These are phyloP conservation scores for Thrips palmi DNA, from an alignment of 1,140 invertebrate genomes.

Conservation along the genomic window DNA sequence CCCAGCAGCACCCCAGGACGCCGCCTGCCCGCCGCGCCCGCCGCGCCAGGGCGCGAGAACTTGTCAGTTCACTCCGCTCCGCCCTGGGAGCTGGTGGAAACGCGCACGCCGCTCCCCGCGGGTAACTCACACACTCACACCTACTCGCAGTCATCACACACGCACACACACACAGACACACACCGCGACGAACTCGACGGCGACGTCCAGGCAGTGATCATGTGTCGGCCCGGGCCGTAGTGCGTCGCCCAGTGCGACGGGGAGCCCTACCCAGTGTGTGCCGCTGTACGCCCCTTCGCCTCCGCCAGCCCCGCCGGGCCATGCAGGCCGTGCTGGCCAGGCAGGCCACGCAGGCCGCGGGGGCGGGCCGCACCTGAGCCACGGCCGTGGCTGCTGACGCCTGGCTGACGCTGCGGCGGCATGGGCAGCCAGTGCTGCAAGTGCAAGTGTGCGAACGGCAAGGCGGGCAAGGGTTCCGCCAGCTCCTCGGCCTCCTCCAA, in stretches of 20 bases:
- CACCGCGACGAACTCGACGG: too few relatives aligned
- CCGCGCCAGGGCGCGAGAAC: too few relatives aligned
- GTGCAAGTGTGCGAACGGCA: slow-evolving; percentile 26
- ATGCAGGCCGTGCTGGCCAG: neutral
- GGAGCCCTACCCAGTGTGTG: slow-evolving; percentile 7
- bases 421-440: slow-evolving; percentile 35
- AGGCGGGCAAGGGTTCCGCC: slow-evolving; percentile 18
- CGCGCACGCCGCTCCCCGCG: too few relatives aligned
- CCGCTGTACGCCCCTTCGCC: slow-evolving; percentile 8
- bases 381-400: slow-evolving; percentile 18
- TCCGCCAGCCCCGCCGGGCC: slow-evolving; percentile 3
- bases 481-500: slow-evolving; percentile 11
- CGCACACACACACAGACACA: too few relatives aligned
- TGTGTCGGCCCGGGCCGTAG: too few relatives aligned
- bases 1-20: too few relatives aligned
- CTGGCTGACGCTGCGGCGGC: neutral
- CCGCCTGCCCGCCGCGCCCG: too few relatives aligned
- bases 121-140: too few relatives aligned
- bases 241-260: slow-evolving; percentile 15
- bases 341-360: slow-evolving; percentile 21
- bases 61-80: too few relatives aligned
- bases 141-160: too few relatives aligned
- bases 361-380: slow-evolving; percentile 20
- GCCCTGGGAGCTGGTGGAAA: too few relatives aligned
- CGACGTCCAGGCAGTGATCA: too few relatives aligned